A percentile compares a stretch with the other conserved stretches of the same genome.
Conservation (phyloP, 37 sponge, comb jelly and placozoan species). For the Cladorhizidae sp. region DNA sequence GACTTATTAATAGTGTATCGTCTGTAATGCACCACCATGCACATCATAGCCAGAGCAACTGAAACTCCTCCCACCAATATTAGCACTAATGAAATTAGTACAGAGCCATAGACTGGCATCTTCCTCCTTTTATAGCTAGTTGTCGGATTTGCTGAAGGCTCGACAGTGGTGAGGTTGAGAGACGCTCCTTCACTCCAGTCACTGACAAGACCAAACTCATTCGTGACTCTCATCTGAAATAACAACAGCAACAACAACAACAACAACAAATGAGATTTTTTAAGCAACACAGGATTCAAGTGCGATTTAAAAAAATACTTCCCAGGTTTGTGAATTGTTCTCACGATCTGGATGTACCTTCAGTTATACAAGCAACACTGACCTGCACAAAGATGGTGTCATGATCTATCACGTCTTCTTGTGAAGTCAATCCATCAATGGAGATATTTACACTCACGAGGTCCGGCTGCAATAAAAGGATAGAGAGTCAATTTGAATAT, state of each 20-base stretch:
- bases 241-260: neutral
- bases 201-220: neutral
- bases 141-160: neutral
- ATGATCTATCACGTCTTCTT: neutral
- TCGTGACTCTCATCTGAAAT: constrained; percentile 19
- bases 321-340: no score
- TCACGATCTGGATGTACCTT: neutral
- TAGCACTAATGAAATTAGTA: neutral
- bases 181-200: constrained; percentile 16
- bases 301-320: no score
- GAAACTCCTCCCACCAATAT: neutral
- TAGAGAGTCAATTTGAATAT: no score
- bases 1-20: neutral
- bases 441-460: neutral
- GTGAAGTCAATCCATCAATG: neutral
- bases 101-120: constrained; percentile 5
- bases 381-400: neutral
- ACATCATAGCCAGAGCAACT: neutral
- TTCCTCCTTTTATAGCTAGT: neutral
- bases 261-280: no score
- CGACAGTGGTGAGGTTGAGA: neutral
- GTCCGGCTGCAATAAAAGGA: no score
- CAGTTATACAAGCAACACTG: neutral
- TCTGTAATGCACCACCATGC: neutral
- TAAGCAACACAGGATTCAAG: no score